A percentile compares a stretch with the other conserved stretches of the same genome.
Conservation (phyloP, 2,113 vertebrate genomes). For the Anser cygnoides region DNA sequence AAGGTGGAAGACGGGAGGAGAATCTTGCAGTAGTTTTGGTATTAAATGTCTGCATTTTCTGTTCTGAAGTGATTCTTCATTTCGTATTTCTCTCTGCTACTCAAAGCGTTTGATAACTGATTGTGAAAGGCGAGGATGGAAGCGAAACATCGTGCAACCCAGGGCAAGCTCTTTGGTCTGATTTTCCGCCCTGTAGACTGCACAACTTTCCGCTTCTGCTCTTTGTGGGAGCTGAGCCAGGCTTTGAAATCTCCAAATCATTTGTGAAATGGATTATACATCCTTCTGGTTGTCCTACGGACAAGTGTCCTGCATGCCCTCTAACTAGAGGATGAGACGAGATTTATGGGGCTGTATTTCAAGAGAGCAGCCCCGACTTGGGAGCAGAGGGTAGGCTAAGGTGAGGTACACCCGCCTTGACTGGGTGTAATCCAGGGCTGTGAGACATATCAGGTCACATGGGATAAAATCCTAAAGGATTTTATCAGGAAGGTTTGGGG, state of each 20-base stretch:
- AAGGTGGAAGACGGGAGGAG: neutral
- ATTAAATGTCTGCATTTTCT: neutral
- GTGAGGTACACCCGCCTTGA: neutral
- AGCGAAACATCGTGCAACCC: slow-evolving; percentile 16
- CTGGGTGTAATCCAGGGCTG: neutral
- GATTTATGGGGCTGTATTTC: neutral
- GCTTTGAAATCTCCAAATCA: slow-evolving; percentile 53
- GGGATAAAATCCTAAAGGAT: neutral
- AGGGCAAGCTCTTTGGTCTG: slow-evolving; percentile 46
- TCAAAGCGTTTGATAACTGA: neutral
- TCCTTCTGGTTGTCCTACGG: neutral
- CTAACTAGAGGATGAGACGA: neutral
- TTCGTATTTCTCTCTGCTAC: neutral
- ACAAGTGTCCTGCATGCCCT: slow-evolving; percentile 44
- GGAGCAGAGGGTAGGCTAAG: neutral
- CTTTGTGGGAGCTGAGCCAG: slow-evolving; percentile 61
- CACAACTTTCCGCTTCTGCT: slow-evolving; percentile 11
- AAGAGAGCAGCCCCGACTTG: neutral
- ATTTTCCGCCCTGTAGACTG: slow-evolving; percentile 53
- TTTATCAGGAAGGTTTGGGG: neutral
- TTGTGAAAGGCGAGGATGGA: neutral
- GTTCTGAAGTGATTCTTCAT: neutral
- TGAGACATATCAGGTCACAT: neutral
- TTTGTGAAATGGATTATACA: slow-evolving; percentile 66
- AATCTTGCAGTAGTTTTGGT: neutral